These are phyloP conservation scores for Chorisops tibialis DNA, from an alignment of 2,888 invertebrate species.

Conservation along the genomic window DNA sequence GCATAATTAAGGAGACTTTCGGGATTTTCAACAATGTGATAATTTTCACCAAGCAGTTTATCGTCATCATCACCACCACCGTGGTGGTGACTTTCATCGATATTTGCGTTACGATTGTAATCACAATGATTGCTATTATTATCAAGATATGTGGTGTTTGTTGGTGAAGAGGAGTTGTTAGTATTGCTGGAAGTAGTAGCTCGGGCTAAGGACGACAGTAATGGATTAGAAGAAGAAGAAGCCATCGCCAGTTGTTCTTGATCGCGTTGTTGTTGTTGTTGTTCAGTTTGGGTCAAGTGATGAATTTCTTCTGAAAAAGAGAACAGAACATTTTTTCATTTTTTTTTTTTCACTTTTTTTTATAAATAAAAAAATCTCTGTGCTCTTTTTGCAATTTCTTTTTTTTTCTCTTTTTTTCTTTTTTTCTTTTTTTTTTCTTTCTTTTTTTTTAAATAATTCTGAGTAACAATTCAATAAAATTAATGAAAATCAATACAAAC, in stretches of 20 bases:
- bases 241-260: not conserved
- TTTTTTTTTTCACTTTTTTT: conserved; percentile 23
- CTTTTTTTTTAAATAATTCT: not conserved
- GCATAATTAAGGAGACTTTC: conserved; percentile 29
- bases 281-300: conserved; percentile 32
- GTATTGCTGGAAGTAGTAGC: too few relatives aligned
- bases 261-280: conserved; percentile 25
- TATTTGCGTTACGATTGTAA: conserved; percentile 40
- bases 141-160: too few relatives aligned
- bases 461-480: too few relatives aligned
- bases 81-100: conserved; percentile 45
- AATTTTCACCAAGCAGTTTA: conserved; percentile 31
- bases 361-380: conserved; percentile 32
- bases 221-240: too few relatives aligned
- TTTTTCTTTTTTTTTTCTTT: not conserved
- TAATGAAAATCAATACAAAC: too few relatives aligned
- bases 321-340: conserved; percentile 32
- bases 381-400: conserved; percentile 33
- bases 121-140: conserved; percentile 18
- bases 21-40: conserved; percentile 1
- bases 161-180: not conserved
- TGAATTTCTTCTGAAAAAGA: conserved; percentile 33
- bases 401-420: not conserved
- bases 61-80: conserved; percentile 45
- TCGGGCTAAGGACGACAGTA: too few relatives aligned